Evolutionary conservation across 2,113 vertebrate species (phyloP).

Genomic region (Agapornis roseicollis): DNA sequence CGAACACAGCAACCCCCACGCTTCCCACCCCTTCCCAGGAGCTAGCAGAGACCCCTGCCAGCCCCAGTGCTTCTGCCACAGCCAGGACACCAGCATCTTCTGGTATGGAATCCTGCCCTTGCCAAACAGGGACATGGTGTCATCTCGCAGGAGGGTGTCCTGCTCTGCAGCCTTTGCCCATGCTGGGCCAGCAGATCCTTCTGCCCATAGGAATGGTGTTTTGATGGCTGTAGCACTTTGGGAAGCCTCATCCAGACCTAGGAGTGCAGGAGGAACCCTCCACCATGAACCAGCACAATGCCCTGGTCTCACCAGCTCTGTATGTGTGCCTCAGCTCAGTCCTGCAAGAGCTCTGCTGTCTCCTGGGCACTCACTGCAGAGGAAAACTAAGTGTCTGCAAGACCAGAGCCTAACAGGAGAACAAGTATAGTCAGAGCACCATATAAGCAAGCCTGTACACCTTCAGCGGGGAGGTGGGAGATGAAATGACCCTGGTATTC

Average conservation of each 20-base stretch:
- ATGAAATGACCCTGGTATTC: background rate
- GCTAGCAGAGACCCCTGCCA: background rate
- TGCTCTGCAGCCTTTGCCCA: background rate
- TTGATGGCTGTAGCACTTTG: background rate
- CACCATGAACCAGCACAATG: rapidly evolving
- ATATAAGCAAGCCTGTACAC: background rate
- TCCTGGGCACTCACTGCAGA: background rate
- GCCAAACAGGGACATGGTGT: rapidly evolving
- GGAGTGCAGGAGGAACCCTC: background rate
- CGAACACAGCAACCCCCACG: background rate
- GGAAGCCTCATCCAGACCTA: background rate
- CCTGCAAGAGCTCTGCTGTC: background rate
- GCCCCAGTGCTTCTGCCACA: background rate
- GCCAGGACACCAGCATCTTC: background rate
- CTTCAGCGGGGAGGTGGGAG: background rate
- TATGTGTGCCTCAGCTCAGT: background rate
- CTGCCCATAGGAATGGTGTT: rapidly evolving
- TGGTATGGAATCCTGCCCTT: background rate
- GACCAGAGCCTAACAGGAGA: background rate
- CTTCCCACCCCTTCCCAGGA: background rate
- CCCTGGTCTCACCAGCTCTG: background rate
- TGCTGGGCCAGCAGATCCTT: background rate
- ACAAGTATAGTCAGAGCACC: background rate
- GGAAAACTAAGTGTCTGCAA: background rate
- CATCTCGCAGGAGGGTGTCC: background rate